Conservation (phyloP, 2,113 vertebrate species). For the Bujurquina vittata region DNA sequence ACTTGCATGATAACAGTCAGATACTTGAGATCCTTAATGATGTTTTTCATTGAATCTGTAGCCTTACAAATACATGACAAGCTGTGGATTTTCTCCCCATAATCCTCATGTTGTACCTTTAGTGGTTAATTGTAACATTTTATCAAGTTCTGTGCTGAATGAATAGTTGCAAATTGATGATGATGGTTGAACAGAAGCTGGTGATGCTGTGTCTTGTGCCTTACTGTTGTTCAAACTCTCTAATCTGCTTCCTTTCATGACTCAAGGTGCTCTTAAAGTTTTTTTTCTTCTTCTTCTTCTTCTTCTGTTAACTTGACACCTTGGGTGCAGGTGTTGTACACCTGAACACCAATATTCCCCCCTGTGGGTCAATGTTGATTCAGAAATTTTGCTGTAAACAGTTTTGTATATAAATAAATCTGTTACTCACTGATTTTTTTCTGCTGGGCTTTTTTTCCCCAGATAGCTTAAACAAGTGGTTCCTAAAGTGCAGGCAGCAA, state of each 20-base stretch:
- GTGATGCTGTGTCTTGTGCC: slow-evolving; percentile 79
- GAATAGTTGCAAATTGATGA: slow-evolving; percentile 51
- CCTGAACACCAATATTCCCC: slow-evolving; percentile 54
- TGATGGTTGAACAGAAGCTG: slow-evolving; percentile 67
- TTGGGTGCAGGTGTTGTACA: slow-evolving; percentile 62
- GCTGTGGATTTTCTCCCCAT: slow-evolving; percentile 9
- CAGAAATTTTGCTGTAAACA: slow-evolving; percentile 83
- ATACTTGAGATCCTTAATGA: slow-evolving; percentile 21
- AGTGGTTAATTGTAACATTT: slow-evolving; percentile 57
- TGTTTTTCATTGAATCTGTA: slow-evolving; percentile 36
- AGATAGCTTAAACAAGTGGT: neutral
- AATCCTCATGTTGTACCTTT: slow-evolving; percentile 38
- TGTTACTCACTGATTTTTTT: slow-evolving; percentile 73
- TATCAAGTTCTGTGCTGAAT: slow-evolving; percentile 63
- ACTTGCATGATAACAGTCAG: slow-evolving; percentile 23
- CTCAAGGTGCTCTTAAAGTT: slow-evolving; percentile 75
- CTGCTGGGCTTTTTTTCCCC: neutral
- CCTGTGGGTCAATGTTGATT: slow-evolving; percentile 65
- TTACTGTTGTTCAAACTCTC: slow-evolving; percentile 67
- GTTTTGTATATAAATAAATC: slow-evolving; percentile 84
- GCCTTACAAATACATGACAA: slow-evolving; percentile 39
- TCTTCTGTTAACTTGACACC: slow-evolving; percentile 67
- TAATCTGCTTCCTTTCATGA: slow-evolving; percentile 62
- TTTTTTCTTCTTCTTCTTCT: slow-evolving; percentile 17
- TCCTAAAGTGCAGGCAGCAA: neutral